phyloP scores from a whole-genome alignment of 1,140 invertebrate genomes.

The Grapholita molesta region DNA sequence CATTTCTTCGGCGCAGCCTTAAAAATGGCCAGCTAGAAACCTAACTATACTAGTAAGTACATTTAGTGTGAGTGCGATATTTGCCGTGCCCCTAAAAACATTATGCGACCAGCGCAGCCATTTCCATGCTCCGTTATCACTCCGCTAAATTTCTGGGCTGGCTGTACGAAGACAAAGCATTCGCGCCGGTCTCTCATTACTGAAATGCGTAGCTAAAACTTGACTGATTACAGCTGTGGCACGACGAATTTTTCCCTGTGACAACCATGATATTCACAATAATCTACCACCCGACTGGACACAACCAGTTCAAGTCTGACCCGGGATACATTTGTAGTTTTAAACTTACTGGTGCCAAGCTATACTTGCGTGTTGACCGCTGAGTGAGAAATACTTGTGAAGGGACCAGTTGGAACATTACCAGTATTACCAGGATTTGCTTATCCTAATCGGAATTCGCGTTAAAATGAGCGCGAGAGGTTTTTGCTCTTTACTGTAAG shows the following conservation, averaged over 20 bases:
- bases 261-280: constrained; percentile 3
- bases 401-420: constrained; percentile 34
- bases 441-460: constrained; percentile 43
- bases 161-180: constrained; percentile 47
- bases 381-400: constrained; percentile 22
- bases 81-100: not conserved
- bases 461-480: constrained; percentile 23
- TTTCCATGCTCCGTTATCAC: constrained; percentile 29
- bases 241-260: constrained; percentile 55
- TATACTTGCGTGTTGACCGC: constrained; percentile 25
- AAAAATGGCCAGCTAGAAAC: too few species aligned
- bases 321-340: not conserved
- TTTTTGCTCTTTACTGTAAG: constrained; percentile 8
- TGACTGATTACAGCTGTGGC: constrained; percentile 62
- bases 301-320: not conserved
- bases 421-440: constrained; percentile 47
- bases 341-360: constrained; percentile 13
- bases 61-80: too few species aligned
- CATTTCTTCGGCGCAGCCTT: too few species aligned
- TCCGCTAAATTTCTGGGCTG: constrained; percentile 33
- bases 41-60: too few species aligned
- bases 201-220: constrained; percentile 65
- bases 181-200: constrained; percentile 49
- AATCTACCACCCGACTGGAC: not conserved
- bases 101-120: not conserved